Evolutionary conservation across 2,797 vertebrate species (phyloP).

Genomic region (Dallia pectoralis): DNA sequence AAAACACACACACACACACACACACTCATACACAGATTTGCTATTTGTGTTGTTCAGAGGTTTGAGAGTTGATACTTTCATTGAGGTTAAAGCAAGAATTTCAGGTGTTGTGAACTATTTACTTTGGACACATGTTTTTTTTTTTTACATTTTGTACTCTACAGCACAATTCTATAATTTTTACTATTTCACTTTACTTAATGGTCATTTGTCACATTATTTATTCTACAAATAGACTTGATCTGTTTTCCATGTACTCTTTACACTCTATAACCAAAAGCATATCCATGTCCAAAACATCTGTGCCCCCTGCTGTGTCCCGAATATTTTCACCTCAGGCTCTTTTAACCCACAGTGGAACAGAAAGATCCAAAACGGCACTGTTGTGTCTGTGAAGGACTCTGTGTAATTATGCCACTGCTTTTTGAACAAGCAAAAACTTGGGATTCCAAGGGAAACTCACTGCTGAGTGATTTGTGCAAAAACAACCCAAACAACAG

Average conservation of each 20-base stretch:
- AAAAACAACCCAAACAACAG: not conserved
- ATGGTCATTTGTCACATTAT: not conserved
- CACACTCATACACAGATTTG: not conserved
- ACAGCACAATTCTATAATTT: not conserved
- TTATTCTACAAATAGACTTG: not conserved
- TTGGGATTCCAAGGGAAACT: not conserved
- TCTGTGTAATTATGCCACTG: not conserved
- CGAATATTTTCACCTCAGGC: conserved; percentile 60
- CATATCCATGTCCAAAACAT: conserved; percentile 47
- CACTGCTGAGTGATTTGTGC: not conserved
- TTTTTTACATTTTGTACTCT: not conserved
- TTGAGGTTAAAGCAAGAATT: not conserved
- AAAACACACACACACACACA: not conserved
- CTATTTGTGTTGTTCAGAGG: conserved; percentile 16
- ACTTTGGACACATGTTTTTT: conserved; percentile 1
- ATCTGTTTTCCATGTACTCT: not conserved
- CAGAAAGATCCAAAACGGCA: conserved; percentile 2
- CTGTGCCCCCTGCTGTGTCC: conserved; percentile 48
- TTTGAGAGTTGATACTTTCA: not conserved
- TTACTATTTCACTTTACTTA: not conserved
- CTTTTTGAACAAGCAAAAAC: not conserved
- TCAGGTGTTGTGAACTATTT: not conserved
- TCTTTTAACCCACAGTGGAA: conserved; percentile 39
- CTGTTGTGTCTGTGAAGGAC: not conserved
- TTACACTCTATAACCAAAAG: not conserved